Percentiles rank a stretch among this genome's conserved stretches.
phyloP scores from a whole-genome alignment of 2,888 invertebrate species.

The Phyllotreta striolata region DNA sequence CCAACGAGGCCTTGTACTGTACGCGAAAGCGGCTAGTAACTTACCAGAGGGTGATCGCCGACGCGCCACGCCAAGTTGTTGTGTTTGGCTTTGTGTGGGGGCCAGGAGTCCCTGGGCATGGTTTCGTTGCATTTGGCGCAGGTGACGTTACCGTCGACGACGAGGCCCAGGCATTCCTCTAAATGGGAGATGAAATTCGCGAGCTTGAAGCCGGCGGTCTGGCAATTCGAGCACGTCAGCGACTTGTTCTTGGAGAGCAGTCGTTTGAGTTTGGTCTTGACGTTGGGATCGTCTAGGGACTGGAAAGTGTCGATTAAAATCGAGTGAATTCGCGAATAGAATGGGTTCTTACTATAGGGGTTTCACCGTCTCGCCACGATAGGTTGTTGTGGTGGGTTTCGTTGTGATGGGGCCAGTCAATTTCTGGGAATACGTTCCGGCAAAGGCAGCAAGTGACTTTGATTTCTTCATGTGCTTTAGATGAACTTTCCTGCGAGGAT shows the following conservation, averaged over 20 bases:
- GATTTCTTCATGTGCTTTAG: too few species aligned
- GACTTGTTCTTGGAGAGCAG: conserved; percentile 28
- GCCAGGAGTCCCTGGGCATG: conserved; percentile 61
- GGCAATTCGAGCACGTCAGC: conserved; percentile 39
- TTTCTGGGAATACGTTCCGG: too few species aligned
- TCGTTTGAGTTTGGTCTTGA: conserved; percentile 35
- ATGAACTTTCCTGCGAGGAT: too few species aligned
- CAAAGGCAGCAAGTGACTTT: too few species aligned
- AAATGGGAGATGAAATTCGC: conserved; percentile 37
- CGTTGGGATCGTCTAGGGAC: conserved; percentile 30
- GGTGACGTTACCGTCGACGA: conserved; percentile 47
- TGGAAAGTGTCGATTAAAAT: conserved; percentile 31
- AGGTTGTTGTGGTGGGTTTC: conserved; percentile 65
- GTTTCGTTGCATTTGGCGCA: conserved; percentile 64
- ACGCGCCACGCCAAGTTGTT: conserved; percentile 68
- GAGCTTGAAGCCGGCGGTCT: conserved; percentile 10
- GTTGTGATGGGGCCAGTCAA: conserved; percentile 55
- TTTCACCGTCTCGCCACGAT: conserved; percentile 66
- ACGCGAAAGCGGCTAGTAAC: conserved; percentile 32
- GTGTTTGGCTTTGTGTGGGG: conserved; percentile 65
- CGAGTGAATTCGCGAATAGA: not conserved
- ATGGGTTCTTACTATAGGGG: conserved; percentile 61
- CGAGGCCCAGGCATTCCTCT: conserved; percentile 42
- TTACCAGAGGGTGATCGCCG: conserved; percentile 65
- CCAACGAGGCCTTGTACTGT: not conserved